phyloP scores from a whole-genome alignment of 2,113 vertebrate genomes.

The Myrmecobius fasciatus region DNA sequence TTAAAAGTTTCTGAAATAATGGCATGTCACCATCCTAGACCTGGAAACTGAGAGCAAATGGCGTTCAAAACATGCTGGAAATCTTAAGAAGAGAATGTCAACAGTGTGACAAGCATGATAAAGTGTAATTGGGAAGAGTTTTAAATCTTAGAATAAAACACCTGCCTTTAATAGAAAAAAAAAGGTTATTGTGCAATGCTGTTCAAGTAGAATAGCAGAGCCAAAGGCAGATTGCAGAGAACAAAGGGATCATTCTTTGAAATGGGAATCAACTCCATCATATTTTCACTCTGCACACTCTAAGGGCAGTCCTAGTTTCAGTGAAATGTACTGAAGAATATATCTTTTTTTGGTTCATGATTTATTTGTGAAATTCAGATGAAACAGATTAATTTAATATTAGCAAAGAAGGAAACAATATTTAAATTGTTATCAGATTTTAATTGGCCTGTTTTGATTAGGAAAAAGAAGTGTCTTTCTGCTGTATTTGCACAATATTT shows the following conservation, averaged over 20 bases:
- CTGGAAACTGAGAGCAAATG: neutral
- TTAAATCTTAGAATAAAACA: conserved; percentile 10
- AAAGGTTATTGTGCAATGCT: neutral
- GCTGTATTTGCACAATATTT: neutral
- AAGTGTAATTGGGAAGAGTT: neutral
- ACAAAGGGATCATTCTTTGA: neutral
- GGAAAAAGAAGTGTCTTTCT: neutral
- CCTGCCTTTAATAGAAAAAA: neutral
- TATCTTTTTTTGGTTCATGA: neutral
- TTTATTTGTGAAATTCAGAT: neutral
- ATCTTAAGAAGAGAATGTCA: conserved; percentile 1
- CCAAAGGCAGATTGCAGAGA: neutral
- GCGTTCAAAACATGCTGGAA: neutral
- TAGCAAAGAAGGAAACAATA: neutral
- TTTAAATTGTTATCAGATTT: neutral
- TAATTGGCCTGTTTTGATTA: neutral
- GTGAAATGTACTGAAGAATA: neutral
- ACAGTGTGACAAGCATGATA: neutral
- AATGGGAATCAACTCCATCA: neutral
- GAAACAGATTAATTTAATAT: neutral
- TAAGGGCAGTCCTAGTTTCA: neutral
- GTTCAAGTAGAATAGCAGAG: neutral
- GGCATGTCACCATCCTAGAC: neutral
- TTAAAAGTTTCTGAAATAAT: too few species aligned
- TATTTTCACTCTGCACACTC: neutral